Evolutionary conservation across 2,888 invertebrate genomes (phyloP).

Genomic region (Tineola bisselliella): DNA sequence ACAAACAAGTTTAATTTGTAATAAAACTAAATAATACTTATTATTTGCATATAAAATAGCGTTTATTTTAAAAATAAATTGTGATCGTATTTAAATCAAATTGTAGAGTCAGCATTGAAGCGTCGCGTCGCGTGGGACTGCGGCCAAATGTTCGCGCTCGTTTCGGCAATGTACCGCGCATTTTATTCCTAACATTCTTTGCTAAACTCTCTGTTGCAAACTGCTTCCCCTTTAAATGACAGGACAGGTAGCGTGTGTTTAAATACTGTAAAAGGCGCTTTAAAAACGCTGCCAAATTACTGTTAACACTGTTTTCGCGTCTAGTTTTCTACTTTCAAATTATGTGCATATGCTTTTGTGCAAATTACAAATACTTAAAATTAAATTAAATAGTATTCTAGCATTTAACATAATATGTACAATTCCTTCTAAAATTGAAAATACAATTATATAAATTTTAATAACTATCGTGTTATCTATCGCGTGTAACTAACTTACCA

Average conservation of each 20-base stretch:
- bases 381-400: too few relatives aligned
- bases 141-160: slow-evolving; percentile 23
- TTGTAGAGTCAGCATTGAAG: slow-evolving; percentile 7
- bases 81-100: neutral
- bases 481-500: too few relatives aligned
- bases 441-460: too few relatives aligned
- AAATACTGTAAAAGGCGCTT: slow-evolving; percentile 7
- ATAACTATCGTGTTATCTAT: too few relatives aligned
- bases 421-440: too few relatives aligned
- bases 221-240: neutral
- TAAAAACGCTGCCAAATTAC: slow-evolving; percentile 7
- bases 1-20: too few relatives aligned
- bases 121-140: slow-evolving; percentile 22
- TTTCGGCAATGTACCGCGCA: slow-evolving; percentile 19
- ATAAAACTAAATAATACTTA: too few relatives aligned
- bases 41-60: too few relatives aligned
- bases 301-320: neutral
- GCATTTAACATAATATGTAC: too few relatives aligned
- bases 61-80: neutral
- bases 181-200: slow-evolving; percentile 20
- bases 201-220: slow-evolving; percentile 21
- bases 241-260: neutral
- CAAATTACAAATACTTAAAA: too few relatives aligned
- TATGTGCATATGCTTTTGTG: neutral
- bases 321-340: neutral